Percentiles rank a stretch among this genome's conserved stretches.
These are phyloP conservation scores for Diplogasteroides magnus DNA, from an alignment of 1,140 invertebrate species.

Conservation along the genomic window DNA sequence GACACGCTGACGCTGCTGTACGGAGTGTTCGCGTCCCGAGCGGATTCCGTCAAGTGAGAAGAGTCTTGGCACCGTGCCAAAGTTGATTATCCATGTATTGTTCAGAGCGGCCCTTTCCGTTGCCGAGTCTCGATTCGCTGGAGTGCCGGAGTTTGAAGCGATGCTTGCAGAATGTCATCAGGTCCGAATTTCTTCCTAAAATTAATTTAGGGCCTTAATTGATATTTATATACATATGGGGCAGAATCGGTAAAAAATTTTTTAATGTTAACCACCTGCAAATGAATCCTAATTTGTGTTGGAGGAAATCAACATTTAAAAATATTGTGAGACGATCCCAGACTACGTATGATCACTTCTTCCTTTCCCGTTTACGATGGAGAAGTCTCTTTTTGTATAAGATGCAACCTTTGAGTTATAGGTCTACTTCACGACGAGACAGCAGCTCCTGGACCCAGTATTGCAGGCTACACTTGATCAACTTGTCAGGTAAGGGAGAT, in stretches of 20 bases:
- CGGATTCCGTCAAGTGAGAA: slow-evolving; percentile 42
- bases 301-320: too few species aligned
- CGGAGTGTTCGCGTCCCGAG: slow-evolving; percentile 51
- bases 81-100: background rate
- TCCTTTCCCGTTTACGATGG: background rate
- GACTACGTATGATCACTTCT: background rate
- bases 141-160: slow-evolving; percentile 28
- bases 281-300: too few species aligned
- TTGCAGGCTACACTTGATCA: slow-evolving; percentile 41
- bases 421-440: slow-evolving; percentile 38
- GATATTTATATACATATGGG: too few species aligned
- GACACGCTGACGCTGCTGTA: slow-evolving; percentile 51
- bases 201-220: too few species aligned
- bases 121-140: slow-evolving; percentile 21
- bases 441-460: slow-evolving; percentile 45
- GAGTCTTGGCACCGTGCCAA: background rate
- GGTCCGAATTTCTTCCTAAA: too few species aligned
- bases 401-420: background rate
- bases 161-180: slow-evolving; percentile 33
- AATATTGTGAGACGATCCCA: too few species aligned
- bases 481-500: too few species aligned
- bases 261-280: too few species aligned
- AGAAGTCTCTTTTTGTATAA: background rate
- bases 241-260: too few species aligned
- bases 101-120: slow-evolving; percentile 29